Evolutionary conservation across 1,140 invertebrate species (phyloP), one percentile per base, ranked within the genome.

Genomic region (Sycophaga agraensis): DNA sequence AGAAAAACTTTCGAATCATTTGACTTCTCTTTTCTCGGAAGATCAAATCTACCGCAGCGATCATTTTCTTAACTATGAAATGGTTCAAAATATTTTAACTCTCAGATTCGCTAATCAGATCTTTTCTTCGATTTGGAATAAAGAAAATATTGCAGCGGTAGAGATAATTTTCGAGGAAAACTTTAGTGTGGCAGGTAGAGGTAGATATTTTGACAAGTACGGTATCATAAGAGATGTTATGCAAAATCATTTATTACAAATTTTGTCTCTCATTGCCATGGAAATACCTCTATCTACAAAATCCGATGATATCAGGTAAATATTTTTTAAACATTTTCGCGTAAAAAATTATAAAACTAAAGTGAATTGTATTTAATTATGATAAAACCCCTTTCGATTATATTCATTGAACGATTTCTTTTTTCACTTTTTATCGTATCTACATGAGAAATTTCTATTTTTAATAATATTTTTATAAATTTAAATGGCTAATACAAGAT

Each of bases 81-180:
- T 99, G 97, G 96, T 99, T 6, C 97, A 99, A 81, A 99, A 99
- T 83, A 78, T 99, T n/a, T 94, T 99, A 89, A 95, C 94, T 16
- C 84, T 85, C 55, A 88, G 92, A 70, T 97, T 97, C 81, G 93
- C 88, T 22, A 97, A 97, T 77, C 83, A 89, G 69, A 90, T 96
- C 59, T 93, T 96, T 67, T 86, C 84, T 55, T 92, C 93, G 16
- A 91, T 91, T 2, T 96, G 93, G 94, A 96, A 96, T 78, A 84
- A 96, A 12, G 94, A 99, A 73, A 93, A 94, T 73, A 94, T 99
- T 72, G 92, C 96, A 1, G 94, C 90, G 4, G 89, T 99, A 11
- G 87, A 93, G 46, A 98, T 99, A 55, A 92, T 93, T 2, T 99
- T 99, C 75, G 99, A 99, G 77, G 97, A 99, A 82, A 94, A 96